Percentiles rank a stretch among this genome's conserved stretches.
Conservation (phyloP, 2,113 vertebrate species). For the Cyanistes caeruleus region DNA sequence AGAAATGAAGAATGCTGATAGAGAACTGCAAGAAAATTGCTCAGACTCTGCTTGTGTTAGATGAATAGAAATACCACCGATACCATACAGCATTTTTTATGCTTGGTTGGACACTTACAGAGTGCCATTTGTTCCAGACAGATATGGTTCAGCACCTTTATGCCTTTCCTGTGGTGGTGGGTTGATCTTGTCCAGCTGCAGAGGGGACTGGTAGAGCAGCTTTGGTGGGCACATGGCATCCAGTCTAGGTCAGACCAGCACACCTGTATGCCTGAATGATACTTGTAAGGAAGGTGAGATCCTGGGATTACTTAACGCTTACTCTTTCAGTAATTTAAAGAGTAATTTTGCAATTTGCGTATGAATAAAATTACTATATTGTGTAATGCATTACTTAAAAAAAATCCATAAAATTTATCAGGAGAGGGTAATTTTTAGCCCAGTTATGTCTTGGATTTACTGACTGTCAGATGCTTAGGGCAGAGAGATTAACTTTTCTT, state of each 20-base stretch:
- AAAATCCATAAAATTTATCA: neutral
- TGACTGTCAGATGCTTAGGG: neutral
- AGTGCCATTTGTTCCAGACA: neutral
- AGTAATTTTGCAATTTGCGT: neutral
- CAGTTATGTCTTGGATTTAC: neutral
- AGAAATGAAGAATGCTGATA: neutral
- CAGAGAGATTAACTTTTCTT: neutral
- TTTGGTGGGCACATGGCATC: neutral
- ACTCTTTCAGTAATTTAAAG: neutral
- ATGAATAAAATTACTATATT: neutral
- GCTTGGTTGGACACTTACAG: neutral
- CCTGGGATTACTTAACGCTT: neutral
- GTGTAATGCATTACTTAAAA: neutral
- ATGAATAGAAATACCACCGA: neutral
- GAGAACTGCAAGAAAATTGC: neutral
- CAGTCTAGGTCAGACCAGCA: neutral
- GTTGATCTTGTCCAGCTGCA: neutral
- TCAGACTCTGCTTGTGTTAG: neutral
- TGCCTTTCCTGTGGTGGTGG: neutral
- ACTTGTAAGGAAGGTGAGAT: neutral
- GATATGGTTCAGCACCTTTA: neutral
- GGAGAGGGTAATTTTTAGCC: neutral
- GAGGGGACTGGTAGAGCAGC: neutral
- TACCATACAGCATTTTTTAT: neutral
- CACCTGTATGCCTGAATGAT: neutral